Percentiles rank a stretch among this genome's conserved stretches.
Conservation (phyloP, 2,113 vertebrate genomes). For the Muntiacus reevesi region DNA sequence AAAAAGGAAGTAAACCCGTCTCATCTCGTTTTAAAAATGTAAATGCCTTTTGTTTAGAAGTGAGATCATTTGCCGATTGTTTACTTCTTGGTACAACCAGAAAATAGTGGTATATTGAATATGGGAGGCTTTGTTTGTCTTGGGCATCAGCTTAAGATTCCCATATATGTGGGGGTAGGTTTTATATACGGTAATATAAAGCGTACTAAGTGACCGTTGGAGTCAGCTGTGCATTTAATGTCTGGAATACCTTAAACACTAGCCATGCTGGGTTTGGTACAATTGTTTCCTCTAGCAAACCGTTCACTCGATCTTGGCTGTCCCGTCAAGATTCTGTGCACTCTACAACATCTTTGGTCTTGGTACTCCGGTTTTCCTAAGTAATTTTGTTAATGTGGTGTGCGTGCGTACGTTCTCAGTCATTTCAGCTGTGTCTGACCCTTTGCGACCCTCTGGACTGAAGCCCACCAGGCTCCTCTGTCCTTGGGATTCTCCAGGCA, state of each 20-base stretch:
- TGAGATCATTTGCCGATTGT: neutral
- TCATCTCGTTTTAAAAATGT: neutral
- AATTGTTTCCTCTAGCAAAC: neutral
- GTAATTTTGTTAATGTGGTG: neutral
- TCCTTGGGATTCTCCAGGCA: neutral
- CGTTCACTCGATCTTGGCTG: neutral
- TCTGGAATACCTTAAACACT: neutral
- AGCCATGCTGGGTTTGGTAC: neutral
- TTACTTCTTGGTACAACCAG: neutral
- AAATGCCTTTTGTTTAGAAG: neutral
- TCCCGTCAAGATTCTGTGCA: rapidly evolving
- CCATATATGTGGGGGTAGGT: neutral
- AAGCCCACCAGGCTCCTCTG: neutral
- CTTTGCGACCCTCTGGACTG: neutral
- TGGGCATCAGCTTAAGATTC: neutral
- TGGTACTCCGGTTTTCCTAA: neutral
- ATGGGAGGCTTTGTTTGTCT: neutral
- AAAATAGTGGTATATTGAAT: neutral
- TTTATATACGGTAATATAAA: neutral
- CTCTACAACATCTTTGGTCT: neutral
- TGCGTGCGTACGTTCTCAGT: neutral
- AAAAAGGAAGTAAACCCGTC: neutral
- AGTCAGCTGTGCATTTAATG: neutral
- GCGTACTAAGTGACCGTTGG: neutral
- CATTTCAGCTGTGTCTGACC: neutral